Evolutionary conservation across 2,888 invertebrate genomes (phyloP), one percentile per base, ranked within the genome.

Genomic region (Diogma glabrata): DNA sequence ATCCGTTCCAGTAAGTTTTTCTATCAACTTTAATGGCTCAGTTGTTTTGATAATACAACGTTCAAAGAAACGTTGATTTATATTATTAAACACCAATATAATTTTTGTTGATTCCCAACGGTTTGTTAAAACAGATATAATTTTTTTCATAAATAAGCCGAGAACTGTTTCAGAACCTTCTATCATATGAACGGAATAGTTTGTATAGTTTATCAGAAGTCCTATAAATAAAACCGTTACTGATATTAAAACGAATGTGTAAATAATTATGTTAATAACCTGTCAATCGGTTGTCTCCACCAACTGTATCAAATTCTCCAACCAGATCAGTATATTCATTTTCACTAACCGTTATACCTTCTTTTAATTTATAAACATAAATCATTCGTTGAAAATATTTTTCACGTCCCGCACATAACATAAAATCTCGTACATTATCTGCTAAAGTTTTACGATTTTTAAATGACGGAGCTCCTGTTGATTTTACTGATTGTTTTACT

Each of bases 111-210:
- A 26, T 12, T 45, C 38, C 50, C 52, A 55, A 5, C 55, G 14
- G 20, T 50, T 40, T 4, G 36, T 23, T 22, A 50, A 26, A 17
- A 10, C 47, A 19, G 40, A 40, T 10, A 36, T 24, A 2, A 57
- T 19, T 19, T 48, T 47, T 28, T 52, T 17, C 3, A 56, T 30
- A 52, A 54, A 57, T 7, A 30, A 43, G 2, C 54, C 53, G 26
- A 57, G 38, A n/a, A 51, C 16, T 26, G 53, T 53, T 46, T 57
- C 57, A 4, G 46, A 43, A 6, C 57, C 57, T 50, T 57, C 57
- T 5, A 57, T 20, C 53, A 57, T 51, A 23, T 53, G 52, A 1
- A 56, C n/a, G 4, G 55, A 55, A 52, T 56, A 51, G 22, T 38
- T 26, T 19, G 49, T 53, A 47, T 56, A 54, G 38, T 52, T 53